Evolutionary conservation across 2,797 vertebrate species (phyloP), one percentile per base, ranked within the genome.

Genomic region (Perodicticus potto): DNA sequence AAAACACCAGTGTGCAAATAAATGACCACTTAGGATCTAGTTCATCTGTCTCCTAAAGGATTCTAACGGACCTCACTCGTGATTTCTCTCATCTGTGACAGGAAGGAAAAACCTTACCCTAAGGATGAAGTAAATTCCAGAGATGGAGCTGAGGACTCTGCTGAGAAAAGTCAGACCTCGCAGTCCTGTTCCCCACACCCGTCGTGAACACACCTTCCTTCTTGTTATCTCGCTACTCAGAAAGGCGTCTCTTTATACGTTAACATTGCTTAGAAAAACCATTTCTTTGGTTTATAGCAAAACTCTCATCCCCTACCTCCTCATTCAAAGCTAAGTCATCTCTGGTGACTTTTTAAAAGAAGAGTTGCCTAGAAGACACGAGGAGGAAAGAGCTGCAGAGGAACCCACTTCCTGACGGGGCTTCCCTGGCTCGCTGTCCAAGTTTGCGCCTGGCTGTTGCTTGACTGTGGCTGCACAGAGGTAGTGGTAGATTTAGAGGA

Each of bases 371-470:
- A 96, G 97, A 97, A 98, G 93, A 95, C 96, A 67, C 20, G n/a
- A 65, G 97, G 89, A 96, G 84, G 95, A 96, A 96, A 97, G 95
- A 90, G 23, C 77, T 85, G 11, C 94, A 53, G 89, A 92, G 94
- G 97, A 97, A 96, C 86, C 97, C 97, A 97, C 97, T 97, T 98
- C 97, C 97, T 97, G 96, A 91, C 93, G 61, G 55, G 43, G 67
- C 61, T 53, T 87, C 65, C 22, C 89, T 20, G 80, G 43, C 77
- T 88, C 13, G 16, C 86, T 72, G 59, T 96, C 94, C 95, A 93
- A 63, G 88, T 57, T 45, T 87, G 70, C 0, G 10, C 90, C 63
- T 74, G 90, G 85, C 77, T 65, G 82, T 73, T n/a, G 82, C 59
- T 25, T 93, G 84, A 86, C 25, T 0, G 0, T 55, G 86, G 73